phyloP scores from a whole-genome alignment of 2,888 invertebrate genomes.

The Hydraecia micacea region DNA sequence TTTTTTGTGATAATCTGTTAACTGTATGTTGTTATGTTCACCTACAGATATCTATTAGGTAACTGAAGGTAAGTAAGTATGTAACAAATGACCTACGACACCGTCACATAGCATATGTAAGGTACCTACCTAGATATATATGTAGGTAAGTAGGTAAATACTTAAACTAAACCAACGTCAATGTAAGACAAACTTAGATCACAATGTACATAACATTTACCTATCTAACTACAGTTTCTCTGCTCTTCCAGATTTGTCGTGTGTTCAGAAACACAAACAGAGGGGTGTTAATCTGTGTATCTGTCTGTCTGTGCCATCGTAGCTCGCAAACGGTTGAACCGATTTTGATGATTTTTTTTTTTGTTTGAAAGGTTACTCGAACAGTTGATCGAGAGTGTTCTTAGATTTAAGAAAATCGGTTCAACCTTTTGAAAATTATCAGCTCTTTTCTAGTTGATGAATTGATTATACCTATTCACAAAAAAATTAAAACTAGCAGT shows the following conservation, averaged over 20 bases:
- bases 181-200: background rate
- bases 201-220: background rate
- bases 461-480: background rate
- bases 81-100: background rate
- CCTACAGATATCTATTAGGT: background rate
- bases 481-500: background rate
- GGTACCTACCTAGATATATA: background rate
- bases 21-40: conserved; percentile 1
- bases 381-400: too few relatives aligned
- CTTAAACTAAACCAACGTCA: background rate
- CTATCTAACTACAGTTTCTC: background rate
- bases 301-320: too few relatives aligned
- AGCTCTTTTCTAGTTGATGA: too few relatives aligned
- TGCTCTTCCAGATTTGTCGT: background rate
- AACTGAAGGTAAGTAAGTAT: background rate
- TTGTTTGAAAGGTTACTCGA: too few relatives aligned
- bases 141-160: background rate
- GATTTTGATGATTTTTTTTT: too few relatives aligned
- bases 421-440: too few relatives aligned
- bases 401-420: too few relatives aligned
- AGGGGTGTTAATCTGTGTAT: too few relatives aligned
- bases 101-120: background rate
- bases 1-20: background rate
- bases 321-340: too few relatives aligned
- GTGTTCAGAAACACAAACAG: background rate